Evolutionary conservation across 2,113 vertebrate species (phyloP).

Genomic region (Etheostoma cragini): DNA sequence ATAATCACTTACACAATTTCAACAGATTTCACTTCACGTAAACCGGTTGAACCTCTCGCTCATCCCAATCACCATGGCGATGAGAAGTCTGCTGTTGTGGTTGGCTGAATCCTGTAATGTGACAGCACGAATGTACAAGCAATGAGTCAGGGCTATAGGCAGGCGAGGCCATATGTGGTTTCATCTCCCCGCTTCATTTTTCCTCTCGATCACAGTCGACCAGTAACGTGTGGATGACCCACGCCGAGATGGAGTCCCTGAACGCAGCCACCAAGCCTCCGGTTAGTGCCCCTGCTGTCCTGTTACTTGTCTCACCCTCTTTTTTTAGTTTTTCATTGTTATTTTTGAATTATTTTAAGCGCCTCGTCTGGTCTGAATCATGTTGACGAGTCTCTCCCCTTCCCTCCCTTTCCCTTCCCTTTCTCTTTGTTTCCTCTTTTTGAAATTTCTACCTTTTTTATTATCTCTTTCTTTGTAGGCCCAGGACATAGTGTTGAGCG

Average conservation of each 20-base stretch:
- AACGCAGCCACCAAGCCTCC: conserved; percentile 91
- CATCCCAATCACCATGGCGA: not conserved
- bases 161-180: not conserved
- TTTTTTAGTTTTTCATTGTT: conserved; percentile 12
- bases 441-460: conserved; percentile 31
- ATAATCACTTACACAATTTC: not conserved
- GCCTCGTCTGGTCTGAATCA: conserved; percentile 59
- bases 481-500: conserved; percentile 80
- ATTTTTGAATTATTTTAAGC: conserved; percentile 37
- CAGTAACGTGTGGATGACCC: conserved; percentile 97
- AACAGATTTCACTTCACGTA: not conserved
- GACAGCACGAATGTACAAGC: not conserved
- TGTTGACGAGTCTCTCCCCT: conserved; percentile 75
- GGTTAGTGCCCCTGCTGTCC: conserved; percentile 80
- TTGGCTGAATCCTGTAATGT: conserved; percentile 7
- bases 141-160: conserved; percentile 10
- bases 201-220: conserved; percentile 84
- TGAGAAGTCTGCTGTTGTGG: conserved; percentile 25
- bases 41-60: not conserved
- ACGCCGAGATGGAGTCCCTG: conserved; percentile 94
- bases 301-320: not conserved
- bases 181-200: not conserved
- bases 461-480: conserved; percentile 66
- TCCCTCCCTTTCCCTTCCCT: conserved; percentile 62
- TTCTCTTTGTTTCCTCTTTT: conserved; percentile 55